A percentile compares a stretch with the other conserved stretches of the same genome.
These are phyloP conservation scores for Sebastes nivosus DNA, from an alignment of 2,797 vertebrate species.

Conservation along the genomic window DNA sequence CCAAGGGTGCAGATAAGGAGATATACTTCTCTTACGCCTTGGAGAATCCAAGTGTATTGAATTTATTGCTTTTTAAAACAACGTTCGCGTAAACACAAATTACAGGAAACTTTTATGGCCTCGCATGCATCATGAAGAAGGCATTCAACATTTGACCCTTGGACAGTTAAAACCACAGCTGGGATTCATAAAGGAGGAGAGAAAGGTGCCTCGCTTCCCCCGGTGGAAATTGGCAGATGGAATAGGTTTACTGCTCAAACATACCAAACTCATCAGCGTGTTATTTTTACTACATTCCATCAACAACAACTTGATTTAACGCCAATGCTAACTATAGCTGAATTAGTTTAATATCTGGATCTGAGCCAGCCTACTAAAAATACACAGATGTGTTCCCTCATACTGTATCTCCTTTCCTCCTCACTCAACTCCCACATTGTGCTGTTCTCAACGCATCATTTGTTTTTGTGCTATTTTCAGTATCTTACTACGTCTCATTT, in stretches of 20 bases:
- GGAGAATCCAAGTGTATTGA: slow-evolving; percentile 14
- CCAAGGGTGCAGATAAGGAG: slow-evolving; percentile 18
- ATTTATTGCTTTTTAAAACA: slow-evolving; percentile 71
- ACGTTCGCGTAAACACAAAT: slow-evolving; percentile 70
- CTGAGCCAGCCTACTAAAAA: slow-evolving; percentile 63
- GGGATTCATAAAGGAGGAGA: slow-evolving; percentile 77
- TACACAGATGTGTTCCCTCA: slow-evolving; percentile 55
- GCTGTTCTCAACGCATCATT: slow-evolving; percentile 29
- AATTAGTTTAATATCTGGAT: slow-evolving; percentile 46
- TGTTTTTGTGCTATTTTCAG: slow-evolving; percentile 41
- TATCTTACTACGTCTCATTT: slow-evolving; percentile 17
- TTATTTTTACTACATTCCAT: slow-evolving; percentile 63
- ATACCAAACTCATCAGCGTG: slow-evolving; percentile 58
- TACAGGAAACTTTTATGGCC: slow-evolving; percentile 75
- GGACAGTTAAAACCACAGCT: slow-evolving; percentile 79
- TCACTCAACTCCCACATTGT: slow-evolving; percentile 27
- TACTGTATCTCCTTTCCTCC: slow-evolving; percentile 12
- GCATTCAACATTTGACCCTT: slow-evolving; percentile 74
- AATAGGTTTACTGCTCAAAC: slow-evolving; percentile 64
- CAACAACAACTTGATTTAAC: slow-evolving; percentile 64
- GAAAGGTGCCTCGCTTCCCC: slow-evolving; percentile 70
- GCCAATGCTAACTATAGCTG: slow-evolving; percentile 64
- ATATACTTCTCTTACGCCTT: slow-evolving; percentile 15
- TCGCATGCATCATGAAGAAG: slow-evolving; percentile 73
- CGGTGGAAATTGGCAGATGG: slow-evolving; percentile 69